These are phyloP conservation scores for Chelidonichthys spinosus DNA, from an alignment of 2,797 vertebrate species.

Conservation along the genomic window DNA sequence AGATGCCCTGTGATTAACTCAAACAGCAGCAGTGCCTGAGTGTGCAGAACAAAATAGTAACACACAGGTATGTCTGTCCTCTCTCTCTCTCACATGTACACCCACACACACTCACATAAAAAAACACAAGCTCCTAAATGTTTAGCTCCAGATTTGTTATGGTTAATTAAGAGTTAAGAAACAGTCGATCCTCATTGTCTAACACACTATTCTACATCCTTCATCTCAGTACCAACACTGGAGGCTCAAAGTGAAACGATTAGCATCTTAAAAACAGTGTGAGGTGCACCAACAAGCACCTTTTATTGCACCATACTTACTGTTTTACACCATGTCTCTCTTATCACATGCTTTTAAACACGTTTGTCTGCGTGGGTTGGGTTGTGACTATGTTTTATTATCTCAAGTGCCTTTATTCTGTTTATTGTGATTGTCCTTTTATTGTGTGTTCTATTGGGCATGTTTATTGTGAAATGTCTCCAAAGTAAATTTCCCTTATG, in stretches of 20 bases:
- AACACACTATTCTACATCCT: background rate
- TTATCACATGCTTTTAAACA: too few relatives aligned
- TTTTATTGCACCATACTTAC: slow-evolving; percentile 10
- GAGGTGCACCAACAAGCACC: background rate
- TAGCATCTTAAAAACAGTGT: background rate
- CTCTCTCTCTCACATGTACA: background rate
- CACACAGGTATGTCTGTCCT: background rate
- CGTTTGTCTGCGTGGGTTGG: background rate
- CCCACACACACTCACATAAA: slow-evolving; percentile 4
- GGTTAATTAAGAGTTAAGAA: slow-evolving; percentile 7
- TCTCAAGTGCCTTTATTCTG: slow-evolving; percentile 4
- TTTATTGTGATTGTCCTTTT: slow-evolving; percentile 29
- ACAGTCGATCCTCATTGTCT: slow-evolving; percentile 3
- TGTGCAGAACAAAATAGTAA: slow-evolving; percentile 18
- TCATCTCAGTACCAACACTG: background rate
- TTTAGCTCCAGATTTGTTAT: slow-evolving; percentile 22
- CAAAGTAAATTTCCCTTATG: slow-evolving; percentile 29
- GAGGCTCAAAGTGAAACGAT: slow-evolving; percentile 1
- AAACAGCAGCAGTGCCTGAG: slow-evolving; percentile 35
- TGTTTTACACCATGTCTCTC: slow-evolving; percentile 1
- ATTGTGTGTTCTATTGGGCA: slow-evolving; percentile 35
- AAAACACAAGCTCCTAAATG: slow-evolving; percentile 16
- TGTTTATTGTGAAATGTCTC: slow-evolving; percentile 50
- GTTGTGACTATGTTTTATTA: background rate
- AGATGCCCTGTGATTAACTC: slow-evolving; percentile 53